Evolutionary conservation across 2,113 vertebrate species (phyloP), one percentile per base, ranked within the genome.

Genomic region (Hippocampus abdominalis): DNA sequence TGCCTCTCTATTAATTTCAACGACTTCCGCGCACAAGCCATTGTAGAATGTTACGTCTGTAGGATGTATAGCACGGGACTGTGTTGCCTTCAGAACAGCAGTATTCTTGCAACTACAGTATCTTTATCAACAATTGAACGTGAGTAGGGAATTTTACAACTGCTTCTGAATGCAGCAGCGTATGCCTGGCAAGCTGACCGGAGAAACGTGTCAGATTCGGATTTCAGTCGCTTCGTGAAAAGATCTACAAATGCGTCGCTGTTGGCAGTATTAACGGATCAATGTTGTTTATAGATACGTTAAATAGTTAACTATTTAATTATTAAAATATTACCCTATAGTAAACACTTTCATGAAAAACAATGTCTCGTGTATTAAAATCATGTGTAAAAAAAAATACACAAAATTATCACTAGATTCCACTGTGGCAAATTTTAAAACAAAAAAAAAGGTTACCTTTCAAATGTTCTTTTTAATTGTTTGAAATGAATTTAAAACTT

Each of bases 161-260:
- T 0, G 53, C 1, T 11, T 42, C 0, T 75, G 72, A 83, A 86
- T 25, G 80, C 36, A 74, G 1, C 80, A 68, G 8, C 6, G 2
- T 16, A 29, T 11, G 4, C 12, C 18, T 4, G 49, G 56, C 39
- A 61, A 3, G 20, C 71, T 56, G 12, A 23, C 8, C 59, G 2
- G 1, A 71, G 74, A n/a, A 8, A 1, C 84, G 89, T 86, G 85
- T 79, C 78, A 59, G 25, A 29, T 16, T 59, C 56, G 2, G 15
- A 60, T 32, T 59, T 29, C 48, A 49, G 23, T 2, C 15, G 56
- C 23, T 23, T 23, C 18, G 48, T 49, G 20, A 49, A 20, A 49
- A 18, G 48, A 18, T 6, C 18, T 2, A 49, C 48, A 49, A 48
- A 48, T 44, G 12, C 42, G 42, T 11, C 42, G 42, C 42, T 13